Base-by-base conservation (phyloP, 2,113 vertebrate genomes). In the Coptodon bakossiorum region DNA sequence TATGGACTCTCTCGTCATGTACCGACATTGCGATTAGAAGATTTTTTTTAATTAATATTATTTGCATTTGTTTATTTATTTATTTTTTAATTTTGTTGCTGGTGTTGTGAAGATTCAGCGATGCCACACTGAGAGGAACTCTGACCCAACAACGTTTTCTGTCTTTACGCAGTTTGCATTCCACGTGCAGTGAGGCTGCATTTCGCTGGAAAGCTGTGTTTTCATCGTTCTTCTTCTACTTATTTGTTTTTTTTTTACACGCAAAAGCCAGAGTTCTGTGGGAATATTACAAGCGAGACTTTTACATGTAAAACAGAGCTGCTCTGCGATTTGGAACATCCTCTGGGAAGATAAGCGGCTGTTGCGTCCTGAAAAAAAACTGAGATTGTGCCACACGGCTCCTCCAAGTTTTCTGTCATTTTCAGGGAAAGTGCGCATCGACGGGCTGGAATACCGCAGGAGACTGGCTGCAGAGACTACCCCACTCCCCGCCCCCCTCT, bases 1-100 rank as follows among this genome's bases (percentile, higher is more conserved):
- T 81, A 79, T 86, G 93, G 93, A 93, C 89, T 81, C 87, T 86
- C 68, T 93, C 68, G 84, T 87, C 89, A 94, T 93, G 95, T 92
- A 92, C 83, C 90, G 85, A 82, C 87, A 71, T 82, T 52, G 91
- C 88, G 80, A 88, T 71, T 82, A 85, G 84, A 85, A 91, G 53
- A 84, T 88, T 92, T 90, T 84, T 19, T 63, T 4, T 4, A 63
- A 63, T 63, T 63, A 63, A n/a, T 63, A 63, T 63, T 63, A 36
- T 36, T 66, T 66, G 17, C n/a, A 38, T 66, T n/a, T 66, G 36
- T 66, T 38, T 12, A n/a, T 66, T 38, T 36, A 1, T 34, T 34
- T 36, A 6, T 7, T 63, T 59, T 66, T 38, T 10, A 63, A 63
- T 63, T 19, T 34, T 2, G 59, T 34, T 66, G 31, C 31, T 66